Percentiles rank a stretch among this genome's conserved stretches.
Conservation (phyloP, 2,797 vertebrate species). For the Potorous gilbertii region DNA sequence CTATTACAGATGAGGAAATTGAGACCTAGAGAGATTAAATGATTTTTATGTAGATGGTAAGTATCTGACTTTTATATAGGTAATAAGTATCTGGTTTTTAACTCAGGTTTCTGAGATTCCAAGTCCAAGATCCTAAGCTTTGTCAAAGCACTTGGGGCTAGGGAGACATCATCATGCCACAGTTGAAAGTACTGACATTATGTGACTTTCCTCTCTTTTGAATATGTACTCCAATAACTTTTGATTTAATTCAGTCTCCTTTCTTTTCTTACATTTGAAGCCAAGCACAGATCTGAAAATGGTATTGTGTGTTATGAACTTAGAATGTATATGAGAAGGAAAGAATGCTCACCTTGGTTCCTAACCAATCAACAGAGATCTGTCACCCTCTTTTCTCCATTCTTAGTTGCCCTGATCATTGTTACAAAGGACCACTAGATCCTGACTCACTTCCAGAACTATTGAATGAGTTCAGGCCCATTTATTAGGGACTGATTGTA, state of each 20-base stretch:
- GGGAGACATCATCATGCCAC: conserved; percentile 35
- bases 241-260: conserved; percentile 46
- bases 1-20: background rate
- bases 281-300: conserved; percentile 43
- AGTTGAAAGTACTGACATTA: conserved; percentile 31
- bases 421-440: background rate
- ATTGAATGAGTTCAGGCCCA: background rate
- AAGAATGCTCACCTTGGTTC: conserved; percentile 13
- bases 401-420: background rate
- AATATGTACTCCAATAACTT: conserved; percentile 31
- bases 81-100: background rate
- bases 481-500: background rate
- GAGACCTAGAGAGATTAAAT: background rate
- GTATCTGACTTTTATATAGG: background rate
- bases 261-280: conserved; percentile 58
- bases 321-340: background rate
- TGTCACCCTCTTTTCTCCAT: background rate
- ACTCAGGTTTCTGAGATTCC: background rate
- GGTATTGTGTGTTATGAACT: background rate
- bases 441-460: background rate
- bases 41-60: background rate
- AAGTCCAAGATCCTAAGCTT: background rate
- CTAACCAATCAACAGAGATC: background rate
- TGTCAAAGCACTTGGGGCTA: background rate
- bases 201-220: conserved; percentile 48